Base-by-base conservation (phyloP, 2,113 vertebrate species). In the Tiliqua scincoides region DNA sequence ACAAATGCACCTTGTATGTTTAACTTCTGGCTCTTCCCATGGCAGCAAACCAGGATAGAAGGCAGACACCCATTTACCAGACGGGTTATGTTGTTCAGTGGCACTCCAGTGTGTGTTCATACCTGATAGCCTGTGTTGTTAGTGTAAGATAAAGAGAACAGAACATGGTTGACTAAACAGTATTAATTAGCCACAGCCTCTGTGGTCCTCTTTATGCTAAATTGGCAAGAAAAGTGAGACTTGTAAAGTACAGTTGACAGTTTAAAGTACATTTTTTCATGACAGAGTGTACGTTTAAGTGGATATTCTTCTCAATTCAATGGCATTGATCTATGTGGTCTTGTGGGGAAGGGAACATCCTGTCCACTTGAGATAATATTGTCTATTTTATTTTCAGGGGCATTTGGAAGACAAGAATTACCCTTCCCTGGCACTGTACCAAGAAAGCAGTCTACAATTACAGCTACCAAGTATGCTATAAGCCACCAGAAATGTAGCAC, bases 301-400 rank as follows among this genome's bases (percentile, higher is more conserved):
- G 48, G n/a, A 61, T 91, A 84, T 61, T 67, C 87, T 79, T 32
- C 48, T 89, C 86, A 73, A 85, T 65, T 77, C 70, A 74, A 7
- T 85, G 32, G 85, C 88, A 86, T 1, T 80, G 83, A 91, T 57
- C 81, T 88, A 30, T 77, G 23, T 57, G 32, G 68, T 68, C 12
- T n/a, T 67, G 35, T 27, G 59, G 83, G 83, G 74, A 73, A 85
- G 89, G 73, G 2, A 21, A n/a, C 83, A 86, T 92, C 83, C 43
- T 86, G 67, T 89, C 90, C 88, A 91, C 88, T 86, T 89, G 88
- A 90, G 83, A 91, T 92, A 92, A 91, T 85, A 90, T 18, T 94
- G 87, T 93, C 1, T 79, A 87, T 85, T 85, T 21, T 59, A n/a
- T 2, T 3, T 57, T 75, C 68, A 82, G 72, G 30, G 14, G 54